Evolutionary conservation across 2,888 invertebrate genomes (phyloP), one percentile per base, ranked within the genome.

Genomic region (Tupiocoris notatus): DNA sequence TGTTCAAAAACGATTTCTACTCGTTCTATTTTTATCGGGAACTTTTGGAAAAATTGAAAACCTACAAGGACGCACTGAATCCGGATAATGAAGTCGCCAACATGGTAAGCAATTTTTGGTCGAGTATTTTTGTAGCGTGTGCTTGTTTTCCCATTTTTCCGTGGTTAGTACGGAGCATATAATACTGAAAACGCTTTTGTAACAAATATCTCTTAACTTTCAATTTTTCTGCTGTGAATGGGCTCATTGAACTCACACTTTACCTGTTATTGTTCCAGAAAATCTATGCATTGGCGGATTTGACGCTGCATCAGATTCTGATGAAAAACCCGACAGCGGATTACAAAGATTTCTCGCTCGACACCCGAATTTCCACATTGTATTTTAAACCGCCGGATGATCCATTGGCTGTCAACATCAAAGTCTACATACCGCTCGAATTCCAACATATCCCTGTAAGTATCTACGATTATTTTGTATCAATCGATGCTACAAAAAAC

Each of bases 251-350:
- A n/a, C n/a, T n/a, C n/a, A n/a, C n/a, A n/a, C n/a, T n/a, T n/a
- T n/a, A n/a, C n/a, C 12, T 39, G 39, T 39, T 58, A 1, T 58
- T 57, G 17, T 77, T 79, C 0, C 85, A 97, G 95, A 97, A 96
- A 92, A 86, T 98, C 83, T 98, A 97, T 93, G 94, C 97, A 24
- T 90, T 95, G 73, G 97, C 97, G 87, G 98, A 98, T 87, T 87
- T 98, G 80, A 94, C 96, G 17, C 91, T 96, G 87, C 93, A 94
- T 66, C 88, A 98, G 82, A 90, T 98, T 81, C 89, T 93, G 86
- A 89, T 93, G 76, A 95, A 95, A 83, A 92, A 94, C 66, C 88
- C 91, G 73, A 92, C 90, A 83, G 95, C 94, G 86, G 95, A 96
- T 83, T 87, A 94, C 86, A 94, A 94, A 84, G 95, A 96, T 83